Conservation (phyloP, 2,888 invertebrate genomes). For the Gymnoscelis rufifasciata region DNA sequence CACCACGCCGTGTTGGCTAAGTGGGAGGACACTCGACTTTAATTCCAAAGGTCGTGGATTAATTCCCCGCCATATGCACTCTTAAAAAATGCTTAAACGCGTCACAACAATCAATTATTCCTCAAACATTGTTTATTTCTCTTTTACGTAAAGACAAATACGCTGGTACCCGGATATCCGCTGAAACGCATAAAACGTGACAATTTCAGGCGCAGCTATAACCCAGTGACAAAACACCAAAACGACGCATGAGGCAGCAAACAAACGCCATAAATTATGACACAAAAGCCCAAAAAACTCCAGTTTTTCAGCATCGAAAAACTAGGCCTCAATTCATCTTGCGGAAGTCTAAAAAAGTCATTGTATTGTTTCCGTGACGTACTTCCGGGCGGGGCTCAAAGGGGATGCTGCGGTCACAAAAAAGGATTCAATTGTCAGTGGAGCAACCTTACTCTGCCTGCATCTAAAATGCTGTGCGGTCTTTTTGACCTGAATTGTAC, state of each 20-base stretch:
- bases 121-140: too few relatives aligned
- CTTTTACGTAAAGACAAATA: too few relatives aligned
- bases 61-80: too few relatives aligned
- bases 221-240: too few relatives aligned
- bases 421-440: conserved; percentile 19
- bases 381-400: conserved; percentile 16
- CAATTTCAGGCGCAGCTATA: too few relatives aligned
- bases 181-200: too few relatives aligned
- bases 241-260: neutral
- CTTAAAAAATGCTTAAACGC: too few relatives aligned
- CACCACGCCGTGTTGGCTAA: too few relatives aligned
- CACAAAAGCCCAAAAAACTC: neutral
- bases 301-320: conserved; percentile 3
- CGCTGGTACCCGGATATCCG: too few relatives aligned
- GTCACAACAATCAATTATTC: too few relatives aligned
- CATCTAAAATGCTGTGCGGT: conserved; percentile 12
- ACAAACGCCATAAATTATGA: neutral
- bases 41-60: too few relatives aligned
- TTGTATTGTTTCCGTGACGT: conserved; percentile 14
- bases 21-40: too few relatives aligned
- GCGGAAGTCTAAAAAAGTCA: conserved; percentile 2
- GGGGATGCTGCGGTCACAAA: conserved; percentile 21
- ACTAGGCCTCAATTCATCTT: conserved; percentile 6
- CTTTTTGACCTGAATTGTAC: conserved; percentile 13
- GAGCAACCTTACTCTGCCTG: conserved; percentile 11